These are phyloP conservation scores for Urocynchramus pylzowi DNA, from an alignment of 2,113 vertebrate genomes.

Conservation along the genomic window DNA sequence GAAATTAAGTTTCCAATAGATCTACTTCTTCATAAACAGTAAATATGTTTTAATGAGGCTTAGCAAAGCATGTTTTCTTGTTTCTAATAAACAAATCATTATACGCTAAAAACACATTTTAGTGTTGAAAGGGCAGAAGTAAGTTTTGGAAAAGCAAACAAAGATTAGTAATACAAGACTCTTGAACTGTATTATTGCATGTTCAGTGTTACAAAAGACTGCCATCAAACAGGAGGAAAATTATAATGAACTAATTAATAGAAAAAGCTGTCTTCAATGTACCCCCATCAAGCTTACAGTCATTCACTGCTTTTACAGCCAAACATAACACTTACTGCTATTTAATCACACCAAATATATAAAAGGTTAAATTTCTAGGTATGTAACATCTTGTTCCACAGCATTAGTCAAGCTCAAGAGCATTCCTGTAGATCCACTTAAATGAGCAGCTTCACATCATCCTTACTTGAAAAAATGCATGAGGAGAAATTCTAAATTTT, in stretches of 20 bases:
- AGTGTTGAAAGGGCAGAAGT: neutral
- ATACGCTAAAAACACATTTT: rapidly evolving
- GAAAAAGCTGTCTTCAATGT: neutral
- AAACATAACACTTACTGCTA: neutral
- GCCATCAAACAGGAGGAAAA: neutral
- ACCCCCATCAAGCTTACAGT: neutral
- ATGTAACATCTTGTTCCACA: neutral
- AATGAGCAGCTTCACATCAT: neutral
- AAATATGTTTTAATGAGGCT: neutral
- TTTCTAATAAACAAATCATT: neutral
- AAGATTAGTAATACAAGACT: neutral
- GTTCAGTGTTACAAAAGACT: neutral
- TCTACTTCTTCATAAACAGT: neutral
- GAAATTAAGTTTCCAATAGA: neutral
- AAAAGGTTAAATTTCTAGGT: neutral
- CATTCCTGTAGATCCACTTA: neutral
- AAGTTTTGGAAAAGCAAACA: neutral
- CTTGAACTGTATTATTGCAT: neutral
- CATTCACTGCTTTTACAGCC: neutral
- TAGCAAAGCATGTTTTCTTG: neutral
- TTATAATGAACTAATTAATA: neutral
- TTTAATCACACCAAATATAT: neutral
- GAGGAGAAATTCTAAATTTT: constrained; percentile 90
- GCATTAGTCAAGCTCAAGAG: neutral
- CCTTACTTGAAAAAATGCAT: constrained; percentile 94